Percentiles rank a stretch among this genome's conserved stretches.
Evolutionary conservation across 2,113 vertebrate genomes (phyloP).

Genomic region (Cavia aperea): DNA sequence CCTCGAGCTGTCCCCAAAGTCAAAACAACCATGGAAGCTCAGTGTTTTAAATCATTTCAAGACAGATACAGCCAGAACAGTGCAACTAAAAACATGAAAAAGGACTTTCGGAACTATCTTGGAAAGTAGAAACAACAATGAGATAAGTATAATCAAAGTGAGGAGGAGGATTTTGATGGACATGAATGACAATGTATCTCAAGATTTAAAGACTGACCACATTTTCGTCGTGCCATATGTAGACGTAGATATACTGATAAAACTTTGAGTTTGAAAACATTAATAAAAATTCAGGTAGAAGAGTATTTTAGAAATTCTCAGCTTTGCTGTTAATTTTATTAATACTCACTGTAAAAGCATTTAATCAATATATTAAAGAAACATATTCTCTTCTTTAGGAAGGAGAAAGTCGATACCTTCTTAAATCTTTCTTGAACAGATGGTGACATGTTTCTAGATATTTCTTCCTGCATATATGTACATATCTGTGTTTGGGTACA

Average conservation of each 20-base stretch:
- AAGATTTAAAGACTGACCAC: not conserved
- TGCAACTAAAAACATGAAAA: not conserved
- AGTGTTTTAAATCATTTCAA: not conserved
- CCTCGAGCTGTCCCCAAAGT: not conserved
- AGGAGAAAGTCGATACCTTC: not conserved
- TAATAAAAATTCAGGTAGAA: not conserved
- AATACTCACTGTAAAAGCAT: not conserved
- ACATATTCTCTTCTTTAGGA: not conserved
- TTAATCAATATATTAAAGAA: not conserved
- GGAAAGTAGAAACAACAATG: not conserved
- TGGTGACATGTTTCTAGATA: not conserved
- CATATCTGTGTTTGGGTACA: not conserved
- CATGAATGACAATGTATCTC: not conserved
- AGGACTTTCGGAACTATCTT: not conserved
- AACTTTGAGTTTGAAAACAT: not conserved
- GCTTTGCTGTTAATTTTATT: not conserved
- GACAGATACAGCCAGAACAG: not conserved
- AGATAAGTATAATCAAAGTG: not conserved
- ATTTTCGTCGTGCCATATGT: not conserved
- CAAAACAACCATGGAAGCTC: not conserved
- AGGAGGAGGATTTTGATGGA: not conserved
- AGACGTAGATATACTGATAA: not conserved
- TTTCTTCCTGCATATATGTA: not conserved
- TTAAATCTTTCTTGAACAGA: not conserved
- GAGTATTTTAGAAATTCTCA: not conserved